phyloP scores from a whole-genome alignment of 2,113 vertebrate genomes.

The Actenoides hombroni region DNA sequence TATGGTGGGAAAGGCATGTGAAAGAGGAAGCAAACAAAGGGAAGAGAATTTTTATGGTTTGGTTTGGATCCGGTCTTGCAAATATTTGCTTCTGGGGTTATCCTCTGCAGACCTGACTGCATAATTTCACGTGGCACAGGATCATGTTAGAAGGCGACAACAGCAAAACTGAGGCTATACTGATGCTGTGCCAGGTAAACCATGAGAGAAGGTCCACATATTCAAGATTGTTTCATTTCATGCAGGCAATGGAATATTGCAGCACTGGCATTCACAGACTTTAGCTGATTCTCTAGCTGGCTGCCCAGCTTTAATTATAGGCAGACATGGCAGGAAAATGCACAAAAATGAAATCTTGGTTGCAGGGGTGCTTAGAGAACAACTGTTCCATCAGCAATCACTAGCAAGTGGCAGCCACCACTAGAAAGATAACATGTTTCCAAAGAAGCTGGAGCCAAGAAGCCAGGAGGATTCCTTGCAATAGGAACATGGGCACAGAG shows the following conservation, averaged over 20 bases:
- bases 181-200: neutral
- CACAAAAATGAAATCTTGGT: neutral
- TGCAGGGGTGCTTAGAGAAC: neutral
- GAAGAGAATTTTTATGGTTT: neutral
- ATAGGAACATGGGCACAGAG: neutral
- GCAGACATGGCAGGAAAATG: neutral
- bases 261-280: neutral
- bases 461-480: neutral
- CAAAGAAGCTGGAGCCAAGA: neutral
- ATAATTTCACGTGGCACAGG: neutral
- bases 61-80: neutral
- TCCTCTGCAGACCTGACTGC: neutral
- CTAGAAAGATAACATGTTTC: neutral
- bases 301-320: neutral
- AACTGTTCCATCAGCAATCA: neutral
- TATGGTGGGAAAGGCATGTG: neutral
- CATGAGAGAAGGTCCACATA: neutral
- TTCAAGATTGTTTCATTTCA: neutral
- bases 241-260: neutral
- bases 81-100: neutral
- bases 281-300: neutral
- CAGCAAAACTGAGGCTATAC: neutral
- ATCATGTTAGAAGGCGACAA: neutral
- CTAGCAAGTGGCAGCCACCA: neutral
- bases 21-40: neutral